Evolutionary conservation across 2,888 invertebrate genomes (phyloP).

Genomic region (Invenusta paracnida): DNA sequence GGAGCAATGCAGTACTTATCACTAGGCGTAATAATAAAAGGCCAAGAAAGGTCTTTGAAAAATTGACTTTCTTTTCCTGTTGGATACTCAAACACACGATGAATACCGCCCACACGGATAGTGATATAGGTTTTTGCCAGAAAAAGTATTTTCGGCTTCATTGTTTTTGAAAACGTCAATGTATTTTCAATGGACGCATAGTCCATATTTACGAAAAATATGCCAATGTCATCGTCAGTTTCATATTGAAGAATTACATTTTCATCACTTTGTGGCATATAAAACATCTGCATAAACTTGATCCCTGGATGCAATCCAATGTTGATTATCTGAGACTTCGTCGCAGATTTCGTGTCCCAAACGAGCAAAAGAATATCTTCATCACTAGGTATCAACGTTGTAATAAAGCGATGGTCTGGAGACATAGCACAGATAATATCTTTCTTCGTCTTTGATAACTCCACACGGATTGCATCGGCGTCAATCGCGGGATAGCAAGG

Average conservation of each 20-base stretch:
- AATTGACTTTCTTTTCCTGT: background rate
- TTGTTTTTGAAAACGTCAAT: slow-evolving; percentile 23
- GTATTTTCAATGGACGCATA: slow-evolving; percentile 39
- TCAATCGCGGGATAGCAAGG: slow-evolving; percentile 41
- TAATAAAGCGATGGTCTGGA: slow-evolving; percentile 42
- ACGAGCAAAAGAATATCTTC: slow-evolving; percentile 31
- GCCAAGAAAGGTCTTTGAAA: slow-evolving; percentile 39
- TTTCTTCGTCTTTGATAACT: background rate
- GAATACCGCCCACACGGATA: slow-evolving; percentile 32
- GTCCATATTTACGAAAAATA: slow-evolving; percentile 38
- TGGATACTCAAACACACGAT: slow-evolving; percentile 28
- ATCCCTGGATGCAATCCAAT: slow-evolving; percentile 14
- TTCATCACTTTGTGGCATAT: slow-evolving; percentile 42
- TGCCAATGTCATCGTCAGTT: slow-evolving; percentile 1
- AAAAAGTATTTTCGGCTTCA: slow-evolving; percentile 39
- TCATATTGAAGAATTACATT: slow-evolving; percentile 34
- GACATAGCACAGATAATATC: slow-evolving; percentile 39
- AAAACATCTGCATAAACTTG: slow-evolving; percentile 37
- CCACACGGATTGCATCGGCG: slow-evolving; percentile 35
- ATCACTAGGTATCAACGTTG: slow-evolving; percentile 1
- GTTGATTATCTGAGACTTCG: slow-evolving; percentile 44
- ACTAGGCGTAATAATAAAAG: slow-evolving; percentile 37
- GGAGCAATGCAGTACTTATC: slow-evolving; percentile 41
- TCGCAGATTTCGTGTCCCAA: slow-evolving; percentile 41
- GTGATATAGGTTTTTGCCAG: slow-evolving; percentile 38